Evolutionary conservation across 2,113 vertebrate genomes (phyloP).

Genomic region (Atlantisia rogersi): DNA sequence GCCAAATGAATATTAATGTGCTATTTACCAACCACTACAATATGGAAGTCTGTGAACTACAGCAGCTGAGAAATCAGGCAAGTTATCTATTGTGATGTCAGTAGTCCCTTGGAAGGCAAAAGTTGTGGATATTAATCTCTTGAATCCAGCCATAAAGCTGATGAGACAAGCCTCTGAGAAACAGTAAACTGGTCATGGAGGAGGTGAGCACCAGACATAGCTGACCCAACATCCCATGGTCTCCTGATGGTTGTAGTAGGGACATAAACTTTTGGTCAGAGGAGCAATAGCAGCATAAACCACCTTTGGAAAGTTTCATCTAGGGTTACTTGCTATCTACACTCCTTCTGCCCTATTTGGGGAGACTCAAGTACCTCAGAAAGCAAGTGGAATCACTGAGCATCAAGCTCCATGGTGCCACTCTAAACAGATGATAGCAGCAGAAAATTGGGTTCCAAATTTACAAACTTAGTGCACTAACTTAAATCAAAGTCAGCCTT

Average conservation of each 20-base stretch:
- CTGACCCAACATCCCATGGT: background rate
- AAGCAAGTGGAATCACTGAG: background rate
- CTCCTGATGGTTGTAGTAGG: background rate
- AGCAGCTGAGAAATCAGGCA: background rate
- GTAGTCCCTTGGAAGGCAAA: background rate
- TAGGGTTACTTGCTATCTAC: background rate
- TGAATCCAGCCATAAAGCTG: background rate
- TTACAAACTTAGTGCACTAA: constrained; percentile 41
- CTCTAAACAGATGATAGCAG: constrained; percentile 28
- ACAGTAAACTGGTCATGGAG: background rate
- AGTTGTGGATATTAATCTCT: background rate
- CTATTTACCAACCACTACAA: background rate
- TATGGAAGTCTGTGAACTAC: background rate
- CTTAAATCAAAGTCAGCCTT: constrained; percentile 67
- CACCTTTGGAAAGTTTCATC: background rate
- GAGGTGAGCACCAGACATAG: background rate
- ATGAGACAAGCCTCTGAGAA: background rate
- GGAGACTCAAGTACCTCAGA: background rate
- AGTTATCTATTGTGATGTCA: background rate
- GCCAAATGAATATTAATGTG: background rate
- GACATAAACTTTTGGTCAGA: background rate
- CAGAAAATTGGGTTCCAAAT: constrained; percentile 44
- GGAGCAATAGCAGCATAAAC: background rate
- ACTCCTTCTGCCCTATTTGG: background rate
- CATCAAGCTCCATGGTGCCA: background rate